These are phyloP conservation scores for Metridium senile DNA, from an alignment of 92 coral and sea anemone genomes.

Conservation along the genomic window DNA sequence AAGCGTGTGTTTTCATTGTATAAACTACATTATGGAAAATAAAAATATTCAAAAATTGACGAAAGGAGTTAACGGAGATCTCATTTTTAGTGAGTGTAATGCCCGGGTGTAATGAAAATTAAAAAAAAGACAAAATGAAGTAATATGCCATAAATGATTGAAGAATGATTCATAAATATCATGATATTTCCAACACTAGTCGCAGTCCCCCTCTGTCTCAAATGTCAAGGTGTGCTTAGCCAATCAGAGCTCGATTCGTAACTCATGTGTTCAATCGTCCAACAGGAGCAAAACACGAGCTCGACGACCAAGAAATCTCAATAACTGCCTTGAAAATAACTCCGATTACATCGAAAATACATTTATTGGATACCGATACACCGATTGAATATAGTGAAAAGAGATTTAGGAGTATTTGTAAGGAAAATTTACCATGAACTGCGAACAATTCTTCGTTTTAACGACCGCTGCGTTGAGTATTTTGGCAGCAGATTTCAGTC, in stretches of 20 bases:
- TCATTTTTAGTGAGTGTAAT: no score
- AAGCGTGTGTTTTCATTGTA: no score
- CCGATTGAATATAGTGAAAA: background rate
- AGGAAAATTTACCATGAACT: conserved; percentile 62
- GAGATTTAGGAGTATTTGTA: background rate
- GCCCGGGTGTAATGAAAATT: no score
- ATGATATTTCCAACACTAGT: conserved; percentile 10
- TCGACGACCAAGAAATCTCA: background rate
- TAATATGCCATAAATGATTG: no score
- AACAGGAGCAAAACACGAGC: conserved; percentile 48
- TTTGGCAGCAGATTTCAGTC: conserved; percentile 74
- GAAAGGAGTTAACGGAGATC: no score
- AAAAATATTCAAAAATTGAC: no score
- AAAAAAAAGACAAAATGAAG: no score
- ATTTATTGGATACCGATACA: background rate
- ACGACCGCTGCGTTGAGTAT: conserved; percentile 90
- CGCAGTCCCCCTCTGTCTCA: conserved; percentile 36
- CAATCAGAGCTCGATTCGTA: conserved; percentile 83
- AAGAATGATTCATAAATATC: background rate
- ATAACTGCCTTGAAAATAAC: conserved; percentile 4
- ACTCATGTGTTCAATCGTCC: conserved; percentile 36
- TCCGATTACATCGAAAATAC: background rate
- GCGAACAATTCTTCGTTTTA: conserved; percentile 80
- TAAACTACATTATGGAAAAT: no score
- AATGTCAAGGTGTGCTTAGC: conserved; percentile 50